A percentile compares a stretch with the other conserved stretches of the same genome.
phyloP scores from a whole-genome alignment of 2,113 vertebrate species.

The Uria lomvia region DNA sequence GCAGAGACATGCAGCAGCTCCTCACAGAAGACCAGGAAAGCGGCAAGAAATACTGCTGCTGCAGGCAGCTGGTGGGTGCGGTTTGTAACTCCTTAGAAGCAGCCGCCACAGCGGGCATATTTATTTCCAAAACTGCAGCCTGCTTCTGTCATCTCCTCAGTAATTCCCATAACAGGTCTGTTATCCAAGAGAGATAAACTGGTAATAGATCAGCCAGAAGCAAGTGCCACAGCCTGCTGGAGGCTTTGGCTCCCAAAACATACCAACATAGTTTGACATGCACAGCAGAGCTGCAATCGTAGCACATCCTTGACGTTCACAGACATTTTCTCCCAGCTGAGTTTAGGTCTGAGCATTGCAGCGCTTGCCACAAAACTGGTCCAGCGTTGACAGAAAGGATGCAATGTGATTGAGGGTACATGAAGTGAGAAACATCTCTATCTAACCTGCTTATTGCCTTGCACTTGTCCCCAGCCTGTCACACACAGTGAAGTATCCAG shows the following conservation, averaged over 20 bases:
- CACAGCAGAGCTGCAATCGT: accelerated
- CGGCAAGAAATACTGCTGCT: neutral
- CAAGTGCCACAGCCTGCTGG: neutral
- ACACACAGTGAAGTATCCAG: neutral
- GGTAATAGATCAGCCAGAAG: neutral
- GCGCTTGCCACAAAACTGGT: neutral
- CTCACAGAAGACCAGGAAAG: neutral
- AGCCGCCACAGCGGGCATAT: accelerated
- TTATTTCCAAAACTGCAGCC: neutral
- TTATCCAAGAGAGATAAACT: neutral
- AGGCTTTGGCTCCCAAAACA: neutral
- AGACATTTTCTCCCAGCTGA: accelerated
- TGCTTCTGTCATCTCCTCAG: neutral
- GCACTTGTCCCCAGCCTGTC: neutral
- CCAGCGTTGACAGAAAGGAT: neutral
- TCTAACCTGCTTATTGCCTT: too few relatives aligned
- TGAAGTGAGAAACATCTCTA: neutral
- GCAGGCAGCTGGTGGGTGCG: neutral
- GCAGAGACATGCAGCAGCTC: neutral
- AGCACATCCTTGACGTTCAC: neutral
- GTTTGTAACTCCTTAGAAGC: neutral
- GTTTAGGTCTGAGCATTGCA: neutral
- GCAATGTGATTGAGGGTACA: accelerated
- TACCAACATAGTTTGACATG: neutral
- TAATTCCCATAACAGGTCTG: neutral